These are phyloP conservation scores for Papilio demoleus DNA, from an alignment of 2,888 invertebrate species.

Conservation along the genomic window DNA sequence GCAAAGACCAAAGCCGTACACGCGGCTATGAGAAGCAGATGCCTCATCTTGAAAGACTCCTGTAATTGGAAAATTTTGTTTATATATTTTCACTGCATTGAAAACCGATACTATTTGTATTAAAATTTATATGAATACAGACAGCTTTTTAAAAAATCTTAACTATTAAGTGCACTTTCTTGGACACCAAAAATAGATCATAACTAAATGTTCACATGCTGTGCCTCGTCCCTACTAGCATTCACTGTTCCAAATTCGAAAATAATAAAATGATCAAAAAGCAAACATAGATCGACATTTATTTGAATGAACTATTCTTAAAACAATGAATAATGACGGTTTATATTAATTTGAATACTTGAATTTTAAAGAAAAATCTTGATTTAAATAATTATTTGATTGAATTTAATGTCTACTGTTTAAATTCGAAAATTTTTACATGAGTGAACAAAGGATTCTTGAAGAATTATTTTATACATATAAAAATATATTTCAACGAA, in stretches of 20 bases:
- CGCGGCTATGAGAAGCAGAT: slow-evolving; percentile 60
- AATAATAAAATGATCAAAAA: not conserved
- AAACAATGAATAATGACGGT: slow-evolving; percentile 10
- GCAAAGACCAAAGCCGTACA: slow-evolving; percentile 63
- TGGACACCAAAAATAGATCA: not conserved
- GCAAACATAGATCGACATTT: not conserved
- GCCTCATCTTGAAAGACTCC: slow-evolving; percentile 60
- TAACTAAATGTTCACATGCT: slow-evolving; percentile 1
- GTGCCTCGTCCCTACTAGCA: not conserved
- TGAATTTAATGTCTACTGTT: not conserved
- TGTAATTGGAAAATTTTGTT: slow-evolving; percentile 50
- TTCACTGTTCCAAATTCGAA: not conserved
- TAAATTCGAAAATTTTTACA: not conserved
- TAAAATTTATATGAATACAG: not conserved
- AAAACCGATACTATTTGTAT: not conserved
- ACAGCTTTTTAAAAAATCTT: not conserved
- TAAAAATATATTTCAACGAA: not conserved
- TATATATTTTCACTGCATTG: not conserved
- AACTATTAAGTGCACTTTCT: not conserved
- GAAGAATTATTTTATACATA: not conserved
- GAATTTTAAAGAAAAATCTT: not conserved
- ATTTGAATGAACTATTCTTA: not conserved
- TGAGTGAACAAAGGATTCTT: not conserved
- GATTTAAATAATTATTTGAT: not conserved
- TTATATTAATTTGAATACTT: not conserved